A percentile compares a stretch with the other conserved stretches of the same genome.
These are phyloP conservation scores for Ephialtes manifestator DNA, from an alignment of 2,888 invertebrate genomes.

Conservation along the genomic window DNA sequence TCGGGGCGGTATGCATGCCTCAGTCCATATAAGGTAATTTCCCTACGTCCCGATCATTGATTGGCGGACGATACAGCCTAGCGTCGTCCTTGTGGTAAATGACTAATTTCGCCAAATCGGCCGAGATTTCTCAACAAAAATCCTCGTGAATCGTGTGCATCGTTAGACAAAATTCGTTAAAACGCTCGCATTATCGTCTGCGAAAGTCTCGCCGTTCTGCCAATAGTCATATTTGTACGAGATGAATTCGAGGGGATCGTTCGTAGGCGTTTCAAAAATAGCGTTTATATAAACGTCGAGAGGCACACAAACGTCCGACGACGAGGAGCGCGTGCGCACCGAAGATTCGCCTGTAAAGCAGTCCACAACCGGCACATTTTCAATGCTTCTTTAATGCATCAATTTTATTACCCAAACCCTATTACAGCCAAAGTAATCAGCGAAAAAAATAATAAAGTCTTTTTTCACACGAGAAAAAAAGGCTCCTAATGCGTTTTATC, in stretches of 20 bases:
- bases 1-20: conserved; percentile 58
- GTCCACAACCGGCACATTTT: conserved; percentile 47
- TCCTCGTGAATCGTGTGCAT: conserved; percentile 16
- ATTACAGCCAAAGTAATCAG: not conserved
- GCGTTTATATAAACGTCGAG: conserved; percentile 70
- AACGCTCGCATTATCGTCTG: not conserved
- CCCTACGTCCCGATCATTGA: conserved; percentile 85
- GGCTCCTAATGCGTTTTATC: too few species aligned
- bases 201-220: not conserved
- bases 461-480: not conserved
- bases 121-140: conserved; percentile 30
- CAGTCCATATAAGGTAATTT: conserved; percentile 87
- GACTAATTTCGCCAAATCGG: conserved; percentile 76
- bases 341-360: conserved; percentile 64
- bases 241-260: conserved; percentile 43
- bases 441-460: not conserved
- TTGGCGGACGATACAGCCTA: conserved; percentile 80
- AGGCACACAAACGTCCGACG: conserved; percentile 41
- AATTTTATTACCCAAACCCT: not conserved
- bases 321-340: not conserved
- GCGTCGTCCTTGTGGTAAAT: conserved; percentile 75
- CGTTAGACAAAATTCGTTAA: not conserved
- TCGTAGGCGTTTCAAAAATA: conserved; percentile 71
- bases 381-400: not conserved
- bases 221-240: conserved; percentile 41